Base-by-base conservation (phyloP, 2,113 vertebrate genomes). In the Daubentonia madagascariensis region DNA sequence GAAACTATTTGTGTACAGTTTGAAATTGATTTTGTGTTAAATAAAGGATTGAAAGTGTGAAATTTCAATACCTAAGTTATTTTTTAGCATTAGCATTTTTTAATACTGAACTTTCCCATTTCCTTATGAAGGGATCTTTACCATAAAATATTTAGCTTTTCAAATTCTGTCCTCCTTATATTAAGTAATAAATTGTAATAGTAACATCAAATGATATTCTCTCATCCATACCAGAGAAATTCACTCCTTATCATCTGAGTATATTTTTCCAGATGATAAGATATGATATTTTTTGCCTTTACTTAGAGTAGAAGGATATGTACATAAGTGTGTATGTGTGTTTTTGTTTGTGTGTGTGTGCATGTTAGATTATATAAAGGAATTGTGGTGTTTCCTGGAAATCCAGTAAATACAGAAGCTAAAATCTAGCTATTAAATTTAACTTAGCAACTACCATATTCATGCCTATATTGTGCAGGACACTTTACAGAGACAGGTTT, bases 11-110 rank as follows among this genome's bases (percentile, higher is more conserved):
- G 1, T 73, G 52, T 96, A 57, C 6, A 43, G 50, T 96, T 98
- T 98, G 30, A 98, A 97, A 97, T 94, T 91, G 30, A 57, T 37
- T 93, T 91, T 81, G 35, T 67, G 32, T 3, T 95, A 96, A 96
- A 95, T 92, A 63, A 48, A 85, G 13, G 59, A 73, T 75, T 75
- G 7, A 59, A 91, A 93, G 57, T 65, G 30, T 68, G 23, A 59
- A 97, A 25, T 89, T 98, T 92, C 70, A 94, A 78, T 89, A 98
- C 96, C 84, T 97, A 93, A 88, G 16, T 35, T 96, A n/a, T 97
- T 97, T 54, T 96, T 67, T 63, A 80, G 61, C 68, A 94, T 80
- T 96, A 96, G 75, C 35, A 89, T 57, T 92, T 97, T 98, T 88
- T 73, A 94, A 96, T 76, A 37, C 32, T 86, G 65, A 97, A 91